A percentile compares a stretch with the other conserved stretches of the same genome.
These are phyloP conservation scores for Yponomeuta plumbellus DNA, from an alignment of 2,888 invertebrate genomes.

Conservation along the genomic window DNA sequence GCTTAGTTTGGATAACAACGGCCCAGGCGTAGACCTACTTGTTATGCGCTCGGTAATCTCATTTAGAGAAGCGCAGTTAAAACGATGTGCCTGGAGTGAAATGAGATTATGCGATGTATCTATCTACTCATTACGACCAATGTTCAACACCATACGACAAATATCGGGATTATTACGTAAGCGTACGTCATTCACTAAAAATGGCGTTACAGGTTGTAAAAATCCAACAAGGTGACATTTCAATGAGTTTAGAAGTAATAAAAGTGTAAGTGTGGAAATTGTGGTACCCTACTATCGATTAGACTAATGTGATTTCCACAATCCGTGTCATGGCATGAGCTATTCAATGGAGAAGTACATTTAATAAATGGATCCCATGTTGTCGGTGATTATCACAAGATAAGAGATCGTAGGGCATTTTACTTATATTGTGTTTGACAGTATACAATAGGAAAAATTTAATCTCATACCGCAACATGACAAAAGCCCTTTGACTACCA, in stretches of 20 bases:
- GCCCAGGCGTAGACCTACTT: conserved; percentile 4
- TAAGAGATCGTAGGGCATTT: no score
- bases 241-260: neutral
- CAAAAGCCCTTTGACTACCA: neutral
- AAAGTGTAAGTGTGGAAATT: neutral
- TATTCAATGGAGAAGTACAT: no score
- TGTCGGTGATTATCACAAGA: no score
- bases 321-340: no score
- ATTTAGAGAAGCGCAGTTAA: neutral
- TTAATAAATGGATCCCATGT: no score
- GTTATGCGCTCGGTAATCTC: neutral
- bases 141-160: no score
- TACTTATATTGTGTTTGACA: no score
- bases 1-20: conserved; percentile 3
- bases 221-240: neutral
- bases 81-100: neutral
- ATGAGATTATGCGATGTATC: neutral
- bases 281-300: neutral
- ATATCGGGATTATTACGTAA: neutral
- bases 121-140: neutral
- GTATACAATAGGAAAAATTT: neutral
- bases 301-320: no score
- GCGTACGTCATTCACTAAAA: neutral
- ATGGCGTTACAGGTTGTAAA: neutral
- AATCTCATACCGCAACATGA: neutral